Evolutionary conservation across 1,140 invertebrate genomes (phyloP).

Genomic region (Whitmania pigra): DNA sequence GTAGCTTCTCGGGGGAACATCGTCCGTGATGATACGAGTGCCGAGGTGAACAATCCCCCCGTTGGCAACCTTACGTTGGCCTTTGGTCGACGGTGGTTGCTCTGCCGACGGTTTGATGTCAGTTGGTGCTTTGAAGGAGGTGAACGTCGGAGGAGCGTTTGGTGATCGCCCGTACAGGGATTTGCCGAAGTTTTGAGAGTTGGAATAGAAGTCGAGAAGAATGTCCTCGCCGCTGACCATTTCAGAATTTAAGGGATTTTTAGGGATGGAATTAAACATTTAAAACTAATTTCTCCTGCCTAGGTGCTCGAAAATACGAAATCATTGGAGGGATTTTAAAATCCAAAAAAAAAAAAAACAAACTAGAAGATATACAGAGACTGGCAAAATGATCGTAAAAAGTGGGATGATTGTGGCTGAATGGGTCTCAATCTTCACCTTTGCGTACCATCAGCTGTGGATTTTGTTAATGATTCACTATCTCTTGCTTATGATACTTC

Average conservation of each 20-base stretch:
- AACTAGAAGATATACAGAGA: neutral
- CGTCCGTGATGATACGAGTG: slow-evolving; percentile 3
- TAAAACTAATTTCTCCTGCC: neutral
- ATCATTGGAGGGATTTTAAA: neutral
- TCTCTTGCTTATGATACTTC: too few species aligned
- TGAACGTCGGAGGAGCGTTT: neutral
- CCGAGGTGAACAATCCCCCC: slow-evolving; percentile 7
- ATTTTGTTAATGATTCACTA: too few species aligned
- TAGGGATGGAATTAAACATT: neutral
- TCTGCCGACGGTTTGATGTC: neutral
- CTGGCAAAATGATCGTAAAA: too few species aligned
- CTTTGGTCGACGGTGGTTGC: neutral
- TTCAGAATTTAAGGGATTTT: neutral
- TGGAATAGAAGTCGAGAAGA: neutral
- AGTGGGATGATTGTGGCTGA: too few species aligned
- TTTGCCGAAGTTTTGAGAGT: neutral
- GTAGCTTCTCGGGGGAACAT: neutral
- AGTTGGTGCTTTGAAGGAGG: neutral
- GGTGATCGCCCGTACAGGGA: neutral
- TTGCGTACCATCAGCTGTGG: too few species aligned
- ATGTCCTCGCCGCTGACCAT: slow-evolving; percentile 3
- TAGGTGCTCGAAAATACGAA: neutral
- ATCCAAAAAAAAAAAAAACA: too few species aligned
- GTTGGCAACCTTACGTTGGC: neutral
- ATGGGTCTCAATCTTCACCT: too few species aligned